A percentile compares a stretch with the other conserved stretches of the same genome.
Conservation (phyloP, 2,113 vertebrate species). For the Apteryx owenii region DNA sequence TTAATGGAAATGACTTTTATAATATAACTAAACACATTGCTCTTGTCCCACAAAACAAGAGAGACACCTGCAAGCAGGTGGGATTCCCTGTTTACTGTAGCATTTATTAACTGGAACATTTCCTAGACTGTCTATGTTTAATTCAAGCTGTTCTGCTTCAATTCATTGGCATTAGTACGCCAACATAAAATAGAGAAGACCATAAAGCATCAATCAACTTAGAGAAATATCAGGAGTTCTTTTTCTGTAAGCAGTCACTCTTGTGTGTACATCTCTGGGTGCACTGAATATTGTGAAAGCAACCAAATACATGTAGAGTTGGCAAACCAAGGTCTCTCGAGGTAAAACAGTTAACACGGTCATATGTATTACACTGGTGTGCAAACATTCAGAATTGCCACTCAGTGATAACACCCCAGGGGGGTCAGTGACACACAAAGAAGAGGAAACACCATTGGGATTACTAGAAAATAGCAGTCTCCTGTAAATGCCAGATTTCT, state of each 20-base stretch:
- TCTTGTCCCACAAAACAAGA: not conserved
- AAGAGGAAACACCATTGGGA: not conserved
- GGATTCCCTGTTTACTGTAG: not conserved
- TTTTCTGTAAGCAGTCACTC: not conserved
- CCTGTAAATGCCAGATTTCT: not conserved
- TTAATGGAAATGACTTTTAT: not conserved
- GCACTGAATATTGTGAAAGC: not conserved
- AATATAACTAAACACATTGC: not conserved
- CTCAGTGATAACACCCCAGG: not conserved
- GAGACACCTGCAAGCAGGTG: constrained; percentile 13
- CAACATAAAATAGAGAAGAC: not conserved
- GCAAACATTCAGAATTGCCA: not conserved
- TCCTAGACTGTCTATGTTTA: not conserved
- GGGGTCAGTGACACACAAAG: not conserved
- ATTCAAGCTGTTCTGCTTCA: not conserved
- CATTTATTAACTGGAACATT: not conserved
- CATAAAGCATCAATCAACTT: not conserved
- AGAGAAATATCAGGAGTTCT: fast-evolving
- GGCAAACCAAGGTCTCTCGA: not conserved
- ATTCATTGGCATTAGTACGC: not conserved
- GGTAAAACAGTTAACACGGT: not conserved
- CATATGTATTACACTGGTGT: not conserved
- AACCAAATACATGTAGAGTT: fast-evolving
- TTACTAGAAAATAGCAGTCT: not conserved
- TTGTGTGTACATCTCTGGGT: not conserved